A percentile compares a stretch with the other conserved stretches of the same genome.
These are phyloP conservation scores for Aurelia aurita complex sp. Pacific DNA, from an alignment of 30 jellyfish, hydroid and myxozoan species.

Conservation along the genomic window DNA sequence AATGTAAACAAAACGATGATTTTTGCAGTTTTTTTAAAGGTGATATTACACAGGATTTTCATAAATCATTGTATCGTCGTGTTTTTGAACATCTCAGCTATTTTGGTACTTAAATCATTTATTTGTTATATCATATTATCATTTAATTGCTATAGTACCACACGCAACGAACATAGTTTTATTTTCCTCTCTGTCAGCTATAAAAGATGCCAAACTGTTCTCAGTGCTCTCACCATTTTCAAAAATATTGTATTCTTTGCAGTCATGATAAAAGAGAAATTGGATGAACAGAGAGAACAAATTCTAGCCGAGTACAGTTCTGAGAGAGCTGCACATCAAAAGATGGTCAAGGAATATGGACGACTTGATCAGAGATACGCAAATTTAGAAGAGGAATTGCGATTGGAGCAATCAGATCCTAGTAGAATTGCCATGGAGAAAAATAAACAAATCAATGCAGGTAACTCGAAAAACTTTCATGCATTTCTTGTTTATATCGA, in stretches of 20 bases:
- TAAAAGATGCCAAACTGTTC: background rate
- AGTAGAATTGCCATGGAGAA: conserved; percentile 59
- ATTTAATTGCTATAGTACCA: too few relatives aligned
- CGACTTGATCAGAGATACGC: conserved; percentile 83
- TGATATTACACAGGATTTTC: too few relatives aligned
- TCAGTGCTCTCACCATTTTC: too few relatives aligned
- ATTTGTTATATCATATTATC: too few relatives aligned
- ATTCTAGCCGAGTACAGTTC: conserved; percentile 62
- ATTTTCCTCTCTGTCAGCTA: too few relatives aligned
- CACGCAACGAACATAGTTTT: too few relatives aligned
- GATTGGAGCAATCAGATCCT: conserved; percentile 70
- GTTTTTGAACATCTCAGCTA: too few relatives aligned
- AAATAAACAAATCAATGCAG: conserved; percentile 48
- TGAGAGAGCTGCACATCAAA: conserved; percentile 89
- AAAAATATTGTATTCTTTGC: background rate
- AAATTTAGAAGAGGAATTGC: conserved; percentile 78
- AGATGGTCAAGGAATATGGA: conserved; percentile 86
- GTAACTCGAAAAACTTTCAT: background rate
- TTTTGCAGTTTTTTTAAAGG: too few relatives aligned
- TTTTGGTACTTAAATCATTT: too few relatives aligned
- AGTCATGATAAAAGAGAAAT: conserved; percentile 43
- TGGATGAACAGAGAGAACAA: conserved; percentile 74
- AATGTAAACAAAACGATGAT: too few relatives aligned
- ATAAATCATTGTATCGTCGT: too few relatives aligned
- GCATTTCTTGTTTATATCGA: background rate